These are phyloP conservation scores for Heliothis virescens DNA, from an alignment of 1,140 invertebrate species.

Conservation along the genomic window DNA sequence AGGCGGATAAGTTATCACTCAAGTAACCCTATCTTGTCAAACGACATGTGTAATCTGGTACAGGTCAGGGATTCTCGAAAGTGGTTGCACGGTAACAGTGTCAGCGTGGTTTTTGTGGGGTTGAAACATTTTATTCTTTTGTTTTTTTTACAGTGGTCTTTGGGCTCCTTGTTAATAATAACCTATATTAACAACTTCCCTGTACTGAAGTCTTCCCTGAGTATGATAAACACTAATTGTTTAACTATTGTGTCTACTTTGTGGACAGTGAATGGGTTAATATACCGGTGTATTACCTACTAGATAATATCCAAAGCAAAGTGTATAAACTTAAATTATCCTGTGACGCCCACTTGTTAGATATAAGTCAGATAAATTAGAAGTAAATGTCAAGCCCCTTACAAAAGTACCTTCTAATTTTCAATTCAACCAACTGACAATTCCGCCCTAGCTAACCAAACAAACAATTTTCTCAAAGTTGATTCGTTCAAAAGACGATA, in stretches of 20 bases:
- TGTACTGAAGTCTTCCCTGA: no score
- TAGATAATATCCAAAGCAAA: no score
- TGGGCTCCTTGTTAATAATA: no score
- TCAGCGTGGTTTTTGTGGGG: background rate
- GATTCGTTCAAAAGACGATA: slow-evolving; percentile 45
- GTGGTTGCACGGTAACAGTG: background rate
- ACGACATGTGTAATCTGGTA: slow-evolving; percentile 40
- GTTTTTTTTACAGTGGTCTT: no score
- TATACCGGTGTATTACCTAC: no score
- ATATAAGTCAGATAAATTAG: background rate
- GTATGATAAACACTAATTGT: no score
- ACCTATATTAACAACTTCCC: no score
- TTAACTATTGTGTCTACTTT: no score
- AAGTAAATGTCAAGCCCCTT: background rate
- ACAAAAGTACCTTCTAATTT: slow-evolving; percentile 4
- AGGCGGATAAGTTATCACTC: slow-evolving; percentile 43
- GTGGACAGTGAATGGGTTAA: no score
- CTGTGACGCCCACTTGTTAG: no score
- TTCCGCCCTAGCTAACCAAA: background rate
- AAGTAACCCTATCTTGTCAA: slow-evolving; percentile 46
- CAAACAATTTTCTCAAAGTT: slow-evolving; percentile 45
- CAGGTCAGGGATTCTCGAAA: slow-evolving; percentile 23
- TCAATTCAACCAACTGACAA: slow-evolving; percentile 37
- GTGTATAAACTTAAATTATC: no score
- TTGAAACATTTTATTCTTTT: background rate